These are phyloP conservation scores for Vicugna pacos DNA, from an alignment of 2,113 vertebrate genomes.

Conservation along the genomic window DNA sequence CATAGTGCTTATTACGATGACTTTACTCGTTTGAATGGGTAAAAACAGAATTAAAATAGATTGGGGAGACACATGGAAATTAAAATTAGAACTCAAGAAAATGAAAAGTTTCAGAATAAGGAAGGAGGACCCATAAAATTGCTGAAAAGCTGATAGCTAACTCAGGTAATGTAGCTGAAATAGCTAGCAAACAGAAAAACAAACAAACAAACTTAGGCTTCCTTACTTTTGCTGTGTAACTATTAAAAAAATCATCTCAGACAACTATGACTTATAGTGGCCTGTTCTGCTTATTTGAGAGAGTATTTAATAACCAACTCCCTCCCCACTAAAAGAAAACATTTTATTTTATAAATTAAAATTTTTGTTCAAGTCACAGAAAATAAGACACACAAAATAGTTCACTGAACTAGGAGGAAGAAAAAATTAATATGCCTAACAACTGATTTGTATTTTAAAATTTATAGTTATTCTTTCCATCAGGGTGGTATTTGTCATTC, in stretches of 20 bases:
- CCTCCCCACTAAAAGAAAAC: background rate
- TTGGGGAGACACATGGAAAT: background rate
- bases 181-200: background rate
- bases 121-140: background rate
- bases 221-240: background rate
- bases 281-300: background rate
- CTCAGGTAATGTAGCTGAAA: background rate
- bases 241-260: background rate
- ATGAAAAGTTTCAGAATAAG: background rate
- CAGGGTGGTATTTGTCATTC: background rate
- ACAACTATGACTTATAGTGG: background rate
- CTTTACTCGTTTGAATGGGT: background rate
- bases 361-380: background rate
- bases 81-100: background rate
- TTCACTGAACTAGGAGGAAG: background rate
- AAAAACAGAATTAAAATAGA: background rate
- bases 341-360: constrained; percentile 29
- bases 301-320: background rate
- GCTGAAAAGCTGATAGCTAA: background rate
- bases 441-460: background rate
- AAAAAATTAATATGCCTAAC: background rate
- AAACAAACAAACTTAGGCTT: background rate
- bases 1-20: background rate
- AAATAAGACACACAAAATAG: background rate
- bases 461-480: background rate